Conservation (phyloP, 1,140 invertebrate genomes). For the Cotesia typhae region DNA sequence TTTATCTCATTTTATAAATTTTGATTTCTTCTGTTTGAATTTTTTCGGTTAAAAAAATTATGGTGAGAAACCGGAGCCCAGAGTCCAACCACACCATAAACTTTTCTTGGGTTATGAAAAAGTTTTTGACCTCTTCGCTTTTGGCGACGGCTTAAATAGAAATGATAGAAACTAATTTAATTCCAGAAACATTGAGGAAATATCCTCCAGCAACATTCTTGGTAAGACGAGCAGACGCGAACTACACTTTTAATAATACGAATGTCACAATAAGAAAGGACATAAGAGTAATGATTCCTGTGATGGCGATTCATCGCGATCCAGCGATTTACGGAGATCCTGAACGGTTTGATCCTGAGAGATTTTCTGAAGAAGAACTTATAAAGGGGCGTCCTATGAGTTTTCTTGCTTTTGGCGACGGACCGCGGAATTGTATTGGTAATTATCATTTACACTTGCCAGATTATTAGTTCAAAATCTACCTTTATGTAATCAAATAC, state of each 20-base stretch:
- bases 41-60: too few species aligned
- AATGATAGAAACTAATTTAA: too few species aligned
- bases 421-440: constrained; percentile 72
- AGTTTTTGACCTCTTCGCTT: too few species aligned
- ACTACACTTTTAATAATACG: constrained; percentile 50
- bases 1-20: too few species aligned
- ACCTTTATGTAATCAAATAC: too few species aligned
- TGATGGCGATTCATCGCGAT: constrained; percentile 55
- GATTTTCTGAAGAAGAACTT: constrained; percentile 51
- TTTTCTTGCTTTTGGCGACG: constrained; percentile 74
- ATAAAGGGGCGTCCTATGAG: constrained; percentile 52
- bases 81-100: too few species aligned
- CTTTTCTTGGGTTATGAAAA: too few species aligned
- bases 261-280: constrained; percentile 42
- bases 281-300: constrained; percentile 44
- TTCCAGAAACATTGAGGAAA: constrained; percentile 59
- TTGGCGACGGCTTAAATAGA: too few species aligned
- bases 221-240: constrained; percentile 44
- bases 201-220: constrained; percentile 56
- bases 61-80: too few species aligned
- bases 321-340: constrained; percentile 51
- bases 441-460: constrained; percentile 27
- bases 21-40: too few species aligned
- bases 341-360: constrained; percentile 58
- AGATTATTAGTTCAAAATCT: not conserved